Percentiles rank a stretch among this genome's conserved stretches.
Evolutionary conservation across 2,888 invertebrate species (phyloP).

Genomic region (Lamproptera curius): DNA sequence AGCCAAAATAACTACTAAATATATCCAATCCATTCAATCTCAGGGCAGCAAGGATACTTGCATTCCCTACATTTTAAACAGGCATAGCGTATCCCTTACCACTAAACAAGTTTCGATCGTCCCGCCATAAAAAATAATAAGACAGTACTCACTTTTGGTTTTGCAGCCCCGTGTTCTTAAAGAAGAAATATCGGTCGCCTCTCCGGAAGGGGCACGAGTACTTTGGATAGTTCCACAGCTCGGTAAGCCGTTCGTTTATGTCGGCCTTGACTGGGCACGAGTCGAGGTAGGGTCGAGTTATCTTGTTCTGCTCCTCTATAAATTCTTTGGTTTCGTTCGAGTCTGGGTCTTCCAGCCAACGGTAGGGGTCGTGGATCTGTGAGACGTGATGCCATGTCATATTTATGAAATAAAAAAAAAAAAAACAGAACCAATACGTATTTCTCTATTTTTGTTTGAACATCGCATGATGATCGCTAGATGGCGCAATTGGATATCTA

Average conservation of each 20-base stretch:
- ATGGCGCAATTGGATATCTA: neutral
- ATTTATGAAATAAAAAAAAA: neutral
- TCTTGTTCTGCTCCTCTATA: constrained; percentile 92
- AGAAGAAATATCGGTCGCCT: constrained; percentile 93
- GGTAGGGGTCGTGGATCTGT: constrained; percentile 92
- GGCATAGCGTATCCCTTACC: too few relatives aligned
- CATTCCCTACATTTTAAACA: too few relatives aligned
- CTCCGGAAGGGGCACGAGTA: constrained; percentile 91
- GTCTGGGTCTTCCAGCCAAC: constrained; percentile 98
- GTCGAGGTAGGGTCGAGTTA: constrained; percentile 91
- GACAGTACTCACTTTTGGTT: constrained; percentile 94
- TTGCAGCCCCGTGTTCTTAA: constrained; percentile 95
- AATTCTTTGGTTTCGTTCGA: constrained; percentile 92
- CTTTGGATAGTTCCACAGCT: constrained; percentile 98
- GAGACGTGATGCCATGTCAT: too few relatives aligned
- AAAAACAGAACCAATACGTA: neutral
- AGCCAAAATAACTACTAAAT: too few relatives aligned
- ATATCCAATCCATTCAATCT: too few relatives aligned
- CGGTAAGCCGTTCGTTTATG: constrained; percentile 88
- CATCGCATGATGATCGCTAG: neutral
- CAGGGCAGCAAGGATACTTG: too few relatives aligned
- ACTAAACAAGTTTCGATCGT: too few relatives aligned
- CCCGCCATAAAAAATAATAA: too few relatives aligned
- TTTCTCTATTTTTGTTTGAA: neutral
- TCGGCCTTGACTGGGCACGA: constrained; percentile 84